Evolutionary conservation across 1,140 invertebrate genomes (phyloP).

Genomic region (Neoseiulus cucumeris): DNA sequence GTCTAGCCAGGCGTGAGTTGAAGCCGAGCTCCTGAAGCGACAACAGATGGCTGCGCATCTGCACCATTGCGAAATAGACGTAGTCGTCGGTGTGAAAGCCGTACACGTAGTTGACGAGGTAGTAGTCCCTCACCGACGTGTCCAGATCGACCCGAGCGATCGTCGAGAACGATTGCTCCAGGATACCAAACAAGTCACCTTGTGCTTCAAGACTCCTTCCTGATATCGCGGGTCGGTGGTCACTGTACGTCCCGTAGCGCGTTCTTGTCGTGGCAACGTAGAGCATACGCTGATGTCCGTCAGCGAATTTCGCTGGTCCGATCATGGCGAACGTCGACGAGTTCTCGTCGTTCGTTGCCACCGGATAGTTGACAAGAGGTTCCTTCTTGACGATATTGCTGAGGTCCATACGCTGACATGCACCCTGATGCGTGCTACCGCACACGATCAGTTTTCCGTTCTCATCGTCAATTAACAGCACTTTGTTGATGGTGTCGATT

Average conservation of each 20-base stretch:
- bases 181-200: constrained; percentile 39
- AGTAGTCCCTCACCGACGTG: constrained; percentile 61
- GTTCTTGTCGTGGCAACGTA: constrained; percentile 90
- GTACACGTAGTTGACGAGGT: constrained; percentile 80
- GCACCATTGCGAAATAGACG: constrained; percentile 84
- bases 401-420: constrained; percentile 64
- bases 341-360: constrained; percentile 72
- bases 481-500: constrained; percentile 74
- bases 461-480: constrained; percentile 63
- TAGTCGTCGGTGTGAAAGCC: constrained; percentile 84
- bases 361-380: constrained; percentile 49
- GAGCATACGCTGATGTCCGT: constrained; percentile 54
- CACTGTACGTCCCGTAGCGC: constrained; percentile 70
- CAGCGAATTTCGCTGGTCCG: constrained; percentile 61
- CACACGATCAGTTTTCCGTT: constrained; percentile 61
- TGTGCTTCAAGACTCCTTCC: constrained; percentile 44
- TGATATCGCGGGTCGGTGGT: constrained; percentile 77
- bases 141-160: constrained; percentile 76
- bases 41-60: constrained; percentile 69
- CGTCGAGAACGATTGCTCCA: constrained; percentile 62
- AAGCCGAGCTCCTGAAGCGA: constrained; percentile 68
- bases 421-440: constrained; percentile 63
- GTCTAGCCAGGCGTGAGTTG: constrained; percentile 64
- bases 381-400: constrained; percentile 52
- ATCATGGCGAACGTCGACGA: constrained; percentile 86